A percentile compares a stretch with the other conserved stretches of the same genome.
Evolutionary conservation across 2,888 invertebrate species (phyloP).

Genomic region (Caenorhabditis macrosperma): DNA sequence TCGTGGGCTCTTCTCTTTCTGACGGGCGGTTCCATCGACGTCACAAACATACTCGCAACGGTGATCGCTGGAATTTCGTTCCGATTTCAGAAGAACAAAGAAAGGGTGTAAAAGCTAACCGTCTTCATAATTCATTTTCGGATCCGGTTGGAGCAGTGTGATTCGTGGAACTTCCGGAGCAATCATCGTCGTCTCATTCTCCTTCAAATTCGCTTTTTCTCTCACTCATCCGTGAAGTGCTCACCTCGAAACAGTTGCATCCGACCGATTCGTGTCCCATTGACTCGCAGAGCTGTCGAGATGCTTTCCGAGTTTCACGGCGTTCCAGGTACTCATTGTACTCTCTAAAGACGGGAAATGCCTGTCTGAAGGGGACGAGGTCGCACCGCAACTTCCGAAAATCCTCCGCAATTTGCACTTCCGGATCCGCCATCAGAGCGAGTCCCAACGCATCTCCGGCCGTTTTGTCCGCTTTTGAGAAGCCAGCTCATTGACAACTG

Average conservation of each 20-base stretch:
- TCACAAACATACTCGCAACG: slow-evolving; percentile 16
- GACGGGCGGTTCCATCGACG: neutral
- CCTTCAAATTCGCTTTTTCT: neutral
- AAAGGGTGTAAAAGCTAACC: no score
- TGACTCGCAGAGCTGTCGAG: slow-evolving; percentile 17
- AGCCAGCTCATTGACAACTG: neutral
- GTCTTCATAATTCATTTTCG: slow-evolving; percentile 10
- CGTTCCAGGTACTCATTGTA: slow-evolving; percentile 25
- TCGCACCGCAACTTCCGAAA: slow-evolving; percentile 5
- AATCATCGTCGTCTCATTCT: no score
- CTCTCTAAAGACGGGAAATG: slow-evolving; percentile 12
- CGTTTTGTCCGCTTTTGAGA: neutral
- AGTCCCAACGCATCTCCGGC: neutral
- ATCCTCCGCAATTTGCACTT: slow-evolving; percentile 5
- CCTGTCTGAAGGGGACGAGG: no score
- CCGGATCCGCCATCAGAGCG: slow-evolving; percentile 13
- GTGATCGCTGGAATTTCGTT: neutral
- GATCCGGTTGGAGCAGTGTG: slow-evolving; percentile 38
- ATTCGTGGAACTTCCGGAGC: slow-evolving; percentile 11
- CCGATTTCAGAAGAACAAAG: neutral
- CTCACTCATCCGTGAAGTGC: no score
- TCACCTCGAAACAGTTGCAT: slow-evolving; percentile 47
- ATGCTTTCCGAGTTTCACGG: slow-evolving; percentile 24
- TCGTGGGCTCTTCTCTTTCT: neutral
- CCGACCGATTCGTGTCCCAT: slow-evolving; percentile 34